Base-by-base conservation (phyloP, 2,888 invertebrate genomes). In the Euspilapteryx auroguttella region DNA sequence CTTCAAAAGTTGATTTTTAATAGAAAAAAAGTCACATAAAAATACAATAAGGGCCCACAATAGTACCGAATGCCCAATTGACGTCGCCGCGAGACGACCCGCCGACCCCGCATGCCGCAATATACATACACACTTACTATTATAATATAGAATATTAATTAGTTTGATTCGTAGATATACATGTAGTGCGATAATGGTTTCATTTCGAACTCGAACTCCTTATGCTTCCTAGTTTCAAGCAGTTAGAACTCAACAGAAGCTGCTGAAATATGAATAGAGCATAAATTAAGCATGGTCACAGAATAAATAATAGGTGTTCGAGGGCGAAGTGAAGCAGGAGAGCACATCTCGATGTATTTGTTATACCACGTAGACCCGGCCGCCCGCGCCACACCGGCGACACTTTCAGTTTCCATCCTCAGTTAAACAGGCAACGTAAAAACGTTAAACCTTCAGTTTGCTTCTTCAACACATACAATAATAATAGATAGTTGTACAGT, bases 1-100 rank as follows among this genome's bases (percentile, higher is more conserved):
- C 90, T 90, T 90, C 90, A 87, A 82, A 57, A 84, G 82, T 87
- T 87, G 85, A 81, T 85, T 89, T 89, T 89, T 86, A 87, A 86
- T 85, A 82, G 84, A 82, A 83, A 81, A 81, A 76, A 62, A 52
- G 64, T 51, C 77, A 77, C 75, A 79, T 79, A 40, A 83, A 84
- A 82, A 80, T 82, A 81, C 83, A 81, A 48, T 81, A 83, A 77
- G 85, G 89, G 88, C 89, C 89, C 89, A 86, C 85, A 86, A 89
- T 89, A 90, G 89, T 77, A 86, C 86, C 79, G 79, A 69, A 76
- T 68, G 81, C 84, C 83, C 81, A 81, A 79, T 82, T 81, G 79
- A 82, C 81, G 58, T 46, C 51, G 50, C 54, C 35, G 55, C 54
- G 56, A 50, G 41, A 49, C 54, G 55, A 55, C 56, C 55, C 56